phyloP scores from a whole-genome alignment of 2,113 vertebrate genomes.

The Vidua chalybeata region DNA sequence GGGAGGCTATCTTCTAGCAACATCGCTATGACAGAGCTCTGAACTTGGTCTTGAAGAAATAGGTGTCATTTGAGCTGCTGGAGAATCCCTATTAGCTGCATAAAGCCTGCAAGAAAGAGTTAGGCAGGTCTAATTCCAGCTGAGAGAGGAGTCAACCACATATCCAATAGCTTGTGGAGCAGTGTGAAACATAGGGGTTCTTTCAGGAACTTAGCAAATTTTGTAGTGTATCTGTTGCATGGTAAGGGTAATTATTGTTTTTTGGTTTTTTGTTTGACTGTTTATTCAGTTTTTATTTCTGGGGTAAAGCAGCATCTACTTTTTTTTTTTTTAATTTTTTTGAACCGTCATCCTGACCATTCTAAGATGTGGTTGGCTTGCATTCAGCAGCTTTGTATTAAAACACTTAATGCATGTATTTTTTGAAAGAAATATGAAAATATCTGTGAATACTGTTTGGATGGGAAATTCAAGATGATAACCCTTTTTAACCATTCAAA shows the following conservation, averaged over 20 bases:
- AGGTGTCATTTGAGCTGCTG: neutral
- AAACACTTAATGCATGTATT: neutral
- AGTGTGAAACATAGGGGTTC: neutral
- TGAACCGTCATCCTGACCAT: neutral
- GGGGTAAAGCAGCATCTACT: neutral
- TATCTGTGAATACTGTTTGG: conserved; percentile 43
- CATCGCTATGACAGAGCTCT: neutral
- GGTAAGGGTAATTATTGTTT: neutral
- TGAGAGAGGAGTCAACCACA: neutral
- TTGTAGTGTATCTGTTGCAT: neutral
- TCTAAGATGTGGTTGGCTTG: neutral
- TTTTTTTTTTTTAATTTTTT: neutral
- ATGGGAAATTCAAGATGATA: conserved; percentile 67
- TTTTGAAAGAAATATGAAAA: conserved; percentile 46
- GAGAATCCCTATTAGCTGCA: neutral
- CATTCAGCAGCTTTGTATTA: conserved; percentile 4
- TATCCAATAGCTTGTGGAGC: neutral
- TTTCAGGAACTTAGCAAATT: neutral
- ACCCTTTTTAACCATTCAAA: conserved; percentile 61
- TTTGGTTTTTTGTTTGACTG: neutral
- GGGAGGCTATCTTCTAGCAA: neutral
- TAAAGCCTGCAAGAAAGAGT: neutral
- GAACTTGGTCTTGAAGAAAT: neutral
- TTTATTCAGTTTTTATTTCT: neutral
- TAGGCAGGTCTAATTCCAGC: neutral